Percentiles rank a stretch among this genome's conserved stretches.
phyloP scores from a whole-genome alignment of 1,140 invertebrate species.

The Gryon sp. region DNA sequence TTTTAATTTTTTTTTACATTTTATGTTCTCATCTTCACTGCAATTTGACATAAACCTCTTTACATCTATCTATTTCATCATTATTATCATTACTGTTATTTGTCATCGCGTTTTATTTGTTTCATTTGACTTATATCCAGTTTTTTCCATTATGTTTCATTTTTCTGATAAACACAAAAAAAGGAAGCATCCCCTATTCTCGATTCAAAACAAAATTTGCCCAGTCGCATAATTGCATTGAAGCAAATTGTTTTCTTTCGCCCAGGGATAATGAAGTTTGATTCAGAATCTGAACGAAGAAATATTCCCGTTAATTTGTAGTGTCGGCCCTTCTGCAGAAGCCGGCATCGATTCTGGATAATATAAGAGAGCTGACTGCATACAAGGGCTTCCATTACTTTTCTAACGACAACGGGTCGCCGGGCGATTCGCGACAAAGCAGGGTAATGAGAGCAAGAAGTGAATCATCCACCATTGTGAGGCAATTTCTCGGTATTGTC shows the following conservation, averaged over 20 bases:
- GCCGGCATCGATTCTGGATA: constrained; percentile 60
- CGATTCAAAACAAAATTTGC: constrained; percentile 26
- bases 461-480: constrained; percentile 66
- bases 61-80: no score
- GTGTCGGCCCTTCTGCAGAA: constrained; percentile 52
- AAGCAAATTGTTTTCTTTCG: constrained; percentile 51
- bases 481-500: constrained; percentile 67
- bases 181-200: neutral
- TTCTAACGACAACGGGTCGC: constrained; percentile 65
- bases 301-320: constrained; percentile 57
- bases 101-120: no score
- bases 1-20: no score
- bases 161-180: no score
- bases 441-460: constrained; percentile 68
- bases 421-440: constrained; percentile 64
- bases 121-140: no score
- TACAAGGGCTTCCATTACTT: constrained; percentile 67
- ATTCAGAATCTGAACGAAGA: constrained; percentile 55
- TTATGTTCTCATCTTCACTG: no score
- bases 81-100: no score
- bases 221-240: constrained; percentile 27
- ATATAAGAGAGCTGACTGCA: constrained; percentile 63
- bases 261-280: constrained; percentile 55
- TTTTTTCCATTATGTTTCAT: no score
- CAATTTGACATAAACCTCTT: no score